A percentile compares a stretch with the other conserved stretches of the same genome.
These are phyloP conservation scores for Drosophila yakuba DNA, from an alignment of 1,140 invertebrate species.

Conservation along the genomic window DNA sequence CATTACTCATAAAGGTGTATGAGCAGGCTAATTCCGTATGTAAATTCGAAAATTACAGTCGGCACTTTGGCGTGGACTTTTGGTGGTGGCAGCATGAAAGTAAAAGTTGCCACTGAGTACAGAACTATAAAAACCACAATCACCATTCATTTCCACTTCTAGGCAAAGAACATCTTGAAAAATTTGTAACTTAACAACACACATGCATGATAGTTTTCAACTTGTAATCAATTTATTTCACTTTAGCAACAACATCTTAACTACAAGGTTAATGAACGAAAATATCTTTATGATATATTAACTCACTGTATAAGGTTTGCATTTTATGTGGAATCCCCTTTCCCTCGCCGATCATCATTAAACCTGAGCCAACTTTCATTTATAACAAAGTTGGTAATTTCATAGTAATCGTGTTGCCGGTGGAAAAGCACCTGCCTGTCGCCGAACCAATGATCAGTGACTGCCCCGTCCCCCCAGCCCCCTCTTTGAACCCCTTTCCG, in stretches of 20 bases:
- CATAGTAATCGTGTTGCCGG: conserved; percentile 25
- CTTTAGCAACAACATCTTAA: too few relatives aligned
- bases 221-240: too few relatives aligned
- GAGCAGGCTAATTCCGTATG: conserved; percentile 35
- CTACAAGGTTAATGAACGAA: background rate
- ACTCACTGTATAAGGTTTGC: background rate
- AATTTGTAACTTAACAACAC: too few relatives aligned
- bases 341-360: conserved; percentile 1
- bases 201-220: too few relatives aligned
- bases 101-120: background rate
- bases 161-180: too few relatives aligned
- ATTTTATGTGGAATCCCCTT: background rate
- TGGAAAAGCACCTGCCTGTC: conserved; percentile 45
- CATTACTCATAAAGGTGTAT: conserved; percentile 27
- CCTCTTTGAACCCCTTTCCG: background rate
- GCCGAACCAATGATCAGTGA: conserved; percentile 31
- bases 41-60: conserved; percentile 21
- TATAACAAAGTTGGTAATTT: conserved; percentile 26
- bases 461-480: background rate
- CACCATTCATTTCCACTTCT: too few relatives aligned
- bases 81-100: background rate
- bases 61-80: background rate
- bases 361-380: conserved; percentile 32
- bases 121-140: too few relatives aligned
- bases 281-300: background rate